Conservation (phyloP, 35 echinoderm and acorn worm species). For the Apostichopus parvimensis region DNA sequence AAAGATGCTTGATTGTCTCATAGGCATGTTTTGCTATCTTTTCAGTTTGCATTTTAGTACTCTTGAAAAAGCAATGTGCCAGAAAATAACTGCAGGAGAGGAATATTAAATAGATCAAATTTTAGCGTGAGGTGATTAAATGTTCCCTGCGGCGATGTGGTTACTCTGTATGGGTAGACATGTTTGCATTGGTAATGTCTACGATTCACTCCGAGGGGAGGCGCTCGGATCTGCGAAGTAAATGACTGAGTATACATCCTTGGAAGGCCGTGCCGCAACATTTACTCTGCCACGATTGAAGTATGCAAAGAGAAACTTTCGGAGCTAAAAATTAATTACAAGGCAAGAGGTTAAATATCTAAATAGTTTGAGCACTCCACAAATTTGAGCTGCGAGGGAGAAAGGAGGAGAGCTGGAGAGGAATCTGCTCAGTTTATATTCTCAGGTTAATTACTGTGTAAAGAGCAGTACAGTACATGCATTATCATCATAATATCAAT, state of each 20-base stretch:
- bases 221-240: neutral
- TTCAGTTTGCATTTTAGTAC: conserved; percentile 35
- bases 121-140: conserved; percentile 42
- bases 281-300: neutral
- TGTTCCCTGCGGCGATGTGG: conserved; percentile 28
- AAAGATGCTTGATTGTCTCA: conserved; percentile 21
- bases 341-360: conserved; percentile 20
- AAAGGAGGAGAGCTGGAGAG: neutral
- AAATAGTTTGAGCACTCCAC: conserved; percentile 7
- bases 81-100: conserved; percentile 22
- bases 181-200: conserved; percentile 44
- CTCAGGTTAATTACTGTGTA: neutral
- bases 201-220: neutral
- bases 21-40: conserved; percentile 41
- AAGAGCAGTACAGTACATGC: neutral
- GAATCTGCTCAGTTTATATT: conserved; percentile 10
- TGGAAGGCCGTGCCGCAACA: conserved; percentile 15
- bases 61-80: conserved; percentile 35
- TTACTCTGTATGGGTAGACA: conserved; percentile 41
- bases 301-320: neutral
- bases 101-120: conserved; percentile 52
- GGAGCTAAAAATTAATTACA: conserved; percentile 13
- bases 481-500: too few relatives aligned
- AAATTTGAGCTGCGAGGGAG: conserved; percentile 19
- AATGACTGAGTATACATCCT: conserved; percentile 7